These are phyloP conservation scores for Plebejus melissa DNA, from an alignment of 2,888 invertebrate genomes.

Conservation along the genomic window DNA sequence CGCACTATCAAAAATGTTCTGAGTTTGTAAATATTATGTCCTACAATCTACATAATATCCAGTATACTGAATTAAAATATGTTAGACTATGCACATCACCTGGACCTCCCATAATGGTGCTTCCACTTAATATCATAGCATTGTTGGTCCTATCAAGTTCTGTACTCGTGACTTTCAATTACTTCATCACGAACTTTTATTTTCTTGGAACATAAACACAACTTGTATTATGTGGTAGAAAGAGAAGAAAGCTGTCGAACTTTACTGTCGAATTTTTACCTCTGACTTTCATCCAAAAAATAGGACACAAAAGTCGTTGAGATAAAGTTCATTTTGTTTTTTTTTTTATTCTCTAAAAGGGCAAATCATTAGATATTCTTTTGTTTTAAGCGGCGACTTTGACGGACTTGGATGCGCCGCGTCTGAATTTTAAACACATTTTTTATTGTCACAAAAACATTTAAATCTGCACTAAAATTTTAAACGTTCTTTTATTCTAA, in stretches of 20 bases:
- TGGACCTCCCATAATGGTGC: no score
- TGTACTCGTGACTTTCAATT: no score
- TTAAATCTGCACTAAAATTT: not conserved
- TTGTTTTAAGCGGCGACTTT: conserved; percentile 19
- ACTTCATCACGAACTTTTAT: no score
- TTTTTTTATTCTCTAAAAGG: conserved; percentile 1
- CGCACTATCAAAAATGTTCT: no score
- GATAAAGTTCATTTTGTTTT: not conserved
- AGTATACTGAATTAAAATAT: no score
- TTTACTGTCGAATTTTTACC: not conserved
- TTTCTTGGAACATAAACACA: not conserved
- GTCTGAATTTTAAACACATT: conserved; percentile 23
- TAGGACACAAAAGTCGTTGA: not conserved
- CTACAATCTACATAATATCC: no score
- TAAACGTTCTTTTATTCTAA: not conserved
- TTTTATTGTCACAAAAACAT: not conserved
- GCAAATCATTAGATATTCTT: conserved; percentile 22
- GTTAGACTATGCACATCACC: no score
- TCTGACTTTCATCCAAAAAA: not conserved
- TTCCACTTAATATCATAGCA: no score
- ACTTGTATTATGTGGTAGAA: not conserved
- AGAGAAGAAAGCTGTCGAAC: not conserved
- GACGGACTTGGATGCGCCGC: conserved; percentile 15
- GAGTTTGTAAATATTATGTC: no score
- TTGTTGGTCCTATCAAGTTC: no score